Evolutionary conservation across 2,888 invertebrate species (phyloP).

Genomic region (Yponomeuta plumbellus): DNA sequence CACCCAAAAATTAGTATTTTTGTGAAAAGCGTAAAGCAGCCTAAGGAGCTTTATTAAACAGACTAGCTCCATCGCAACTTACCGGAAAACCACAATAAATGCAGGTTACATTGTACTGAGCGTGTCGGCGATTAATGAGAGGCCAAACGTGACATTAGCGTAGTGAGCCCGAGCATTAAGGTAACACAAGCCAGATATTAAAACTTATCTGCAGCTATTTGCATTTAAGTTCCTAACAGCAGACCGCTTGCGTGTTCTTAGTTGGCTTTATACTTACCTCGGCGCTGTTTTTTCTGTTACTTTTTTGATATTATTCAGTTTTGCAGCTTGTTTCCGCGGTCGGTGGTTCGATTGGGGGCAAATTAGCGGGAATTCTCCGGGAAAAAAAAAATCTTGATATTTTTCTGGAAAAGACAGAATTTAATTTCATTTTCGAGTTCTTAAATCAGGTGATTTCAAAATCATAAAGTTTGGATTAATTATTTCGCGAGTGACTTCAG

Average conservation of each 20-base stretch:
- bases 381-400: background rate
- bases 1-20: too few relatives aligned
- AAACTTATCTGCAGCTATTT: slow-evolving; percentile 73
- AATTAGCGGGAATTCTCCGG: background rate
- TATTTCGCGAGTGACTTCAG: too few relatives aligned
- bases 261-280: background rate
- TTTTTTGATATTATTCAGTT: background rate
- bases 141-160: slow-evolving; percentile 73
- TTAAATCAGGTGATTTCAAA: too few relatives aligned
- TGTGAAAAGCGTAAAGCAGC: too few relatives aligned
- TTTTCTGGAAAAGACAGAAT: background rate
- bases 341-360: background rate
- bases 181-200: slow-evolving; percentile 61
- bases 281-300: background rate
- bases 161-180: slow-evolving; percentile 66
- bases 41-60: too few relatives aligned
- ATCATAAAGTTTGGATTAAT: too few relatives aligned
- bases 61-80: slow-evolving; percentile 23
- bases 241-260: slow-evolving; percentile 30
- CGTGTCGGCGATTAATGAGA: slow-evolving; percentile 64
- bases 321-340: background rate
- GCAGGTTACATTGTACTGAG: slow-evolving; percentile 55
- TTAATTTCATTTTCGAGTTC: too few relatives aligned
- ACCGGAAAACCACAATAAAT: slow-evolving; percentile 54
- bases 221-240: slow-evolving; percentile 68